These are phyloP conservation scores for Limnephilus auricula DNA, from an alignment of 2,888 invertebrate genomes.

Conservation along the genomic window DNA sequence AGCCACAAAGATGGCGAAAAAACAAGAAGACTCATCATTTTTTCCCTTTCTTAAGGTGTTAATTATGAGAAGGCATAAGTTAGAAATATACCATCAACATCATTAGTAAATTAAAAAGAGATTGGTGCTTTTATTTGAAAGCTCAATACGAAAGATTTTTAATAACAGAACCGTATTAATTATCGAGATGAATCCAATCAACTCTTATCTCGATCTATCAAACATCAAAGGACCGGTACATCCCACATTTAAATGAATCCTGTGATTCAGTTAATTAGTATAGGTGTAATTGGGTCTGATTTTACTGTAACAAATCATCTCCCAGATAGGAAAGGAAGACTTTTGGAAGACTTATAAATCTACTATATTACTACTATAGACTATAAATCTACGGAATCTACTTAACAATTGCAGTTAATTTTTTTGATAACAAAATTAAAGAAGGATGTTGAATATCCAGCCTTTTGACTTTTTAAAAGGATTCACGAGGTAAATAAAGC, in stretches of 20 bases:
- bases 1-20: too few species aligned
- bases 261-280: conserved; percentile 37
- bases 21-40: not conserved
- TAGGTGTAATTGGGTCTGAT: conserved; percentile 22
- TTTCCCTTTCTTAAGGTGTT: not conserved
- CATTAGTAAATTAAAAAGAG: not conserved
- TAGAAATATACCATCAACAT: not conserved
- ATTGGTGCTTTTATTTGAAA: not conserved
- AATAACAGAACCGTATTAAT: not conserved
- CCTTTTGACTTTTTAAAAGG: too few species aligned
- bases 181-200: conserved; percentile 49
- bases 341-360: not conserved
- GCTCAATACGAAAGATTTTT: not conserved
- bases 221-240: conserved; percentile 38
- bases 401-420: not conserved
- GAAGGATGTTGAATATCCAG: not conserved
- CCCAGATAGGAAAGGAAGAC: not conserved
- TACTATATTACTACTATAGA: too few species aligned
- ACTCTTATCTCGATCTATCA: conserved; percentile 37
- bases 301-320: not conserved
- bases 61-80: not conserved
- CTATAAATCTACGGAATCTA: too few species aligned
- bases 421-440: not conserved
- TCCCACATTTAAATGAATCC: conserved; percentile 48
- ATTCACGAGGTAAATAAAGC: too few species aligned